Base-by-base conservation (phyloP, 2,888 invertebrate genomes). In the Geophilus truncorum region DNA sequence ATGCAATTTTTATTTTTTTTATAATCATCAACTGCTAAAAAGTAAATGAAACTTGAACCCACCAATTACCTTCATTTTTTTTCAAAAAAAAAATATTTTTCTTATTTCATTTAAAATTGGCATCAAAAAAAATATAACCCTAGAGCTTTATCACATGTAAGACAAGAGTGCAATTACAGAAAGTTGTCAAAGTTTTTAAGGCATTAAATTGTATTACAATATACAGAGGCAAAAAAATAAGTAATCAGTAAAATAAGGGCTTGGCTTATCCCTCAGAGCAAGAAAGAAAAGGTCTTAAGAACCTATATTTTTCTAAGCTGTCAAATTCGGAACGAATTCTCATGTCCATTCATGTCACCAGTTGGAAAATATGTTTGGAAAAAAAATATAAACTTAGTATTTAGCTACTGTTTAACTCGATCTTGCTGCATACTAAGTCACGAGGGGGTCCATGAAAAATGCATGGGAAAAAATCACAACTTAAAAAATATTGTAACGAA, bases 371-470 rank as follows among this genome's bases (percentile, higher is more conserved):
- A 45, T 45, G n/a, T n/a, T n/a, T 40, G 12, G 15, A 7, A 15
- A 40, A 40, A 40, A 15, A 4, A 40, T 45, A n/a, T 45, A 62
- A 62, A 62, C 62, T 62, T 25, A 62, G 62, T 62, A 62, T 62
- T 62, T 62, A 62, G 62, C 62, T 62, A 62, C 62, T 62, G 62
- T 62, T 62, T 62, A 62, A 62, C 62, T 62, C 62, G 10, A 23
- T 62, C 62, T 23, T 62, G 25, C 62, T 62, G 62, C 23, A 62
- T 62, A 62, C 62, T 62, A 62, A 62, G 25, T 62, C 25, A 23
- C n/a, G 18, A 57, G 18, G 18, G 10, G 25, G 62, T 3, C 25
- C 62, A 62, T 62, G 62, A 62, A 62, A 62, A 23, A 62, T 62
- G 62, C 62, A 62, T 62, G 62, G 25, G 25, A 45, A 45, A 62